Evolutionary conservation across 2,888 invertebrate species (phyloP), one percentile per base, ranked within the genome.

Genomic region (Protophormia terraenovae): DNA sequence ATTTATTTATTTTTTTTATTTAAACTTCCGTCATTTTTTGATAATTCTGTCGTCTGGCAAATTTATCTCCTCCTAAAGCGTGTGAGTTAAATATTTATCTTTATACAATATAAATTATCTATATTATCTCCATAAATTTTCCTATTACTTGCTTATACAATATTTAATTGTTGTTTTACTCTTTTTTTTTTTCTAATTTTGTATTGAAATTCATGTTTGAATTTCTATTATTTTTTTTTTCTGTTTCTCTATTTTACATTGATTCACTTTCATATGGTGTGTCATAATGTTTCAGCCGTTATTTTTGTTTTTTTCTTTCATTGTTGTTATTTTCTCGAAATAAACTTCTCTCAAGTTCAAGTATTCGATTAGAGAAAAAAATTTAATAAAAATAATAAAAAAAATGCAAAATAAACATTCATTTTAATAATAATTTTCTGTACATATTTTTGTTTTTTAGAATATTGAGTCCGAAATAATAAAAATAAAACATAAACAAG

Each of bases 291-390:
- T 16, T 24, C 16, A 50, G 16, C 6, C 24, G 38, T 66, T 47
- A 29, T 71, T 73, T n/a, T 71, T 58, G 12, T 32, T 22, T 19
- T 60, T 41, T 19, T 45, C 27, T 3, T 58, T 60, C 19, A 29
- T 55, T 14, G 29, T 60, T 19, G n/a, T n/a, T n/a, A n/a, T n/a
- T n/a, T n/a, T n/a, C 5, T 45, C 45, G n/a, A 10, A 64, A 64
- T 53, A 77, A 71, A 66, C 71, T 71, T 76, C 35, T 64, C 64
- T 72, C 77, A 78, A 83, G 83, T 83, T 78, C 83, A 83, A 83
- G 82, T 76, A 55, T 14, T 64, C 60, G 72, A 12, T 22, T 24
- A 38, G 3, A 22, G 7, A 62, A 5, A 22, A 14, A 19, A 24
- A n/a, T n/a, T n/a, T n/a, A n/a, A n/a, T n/a, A n/a, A n/a, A n/a